Evolutionary conservation across 2,888 invertebrate species (phyloP), one percentile per base, ranked within the genome.

Genomic region (Lymantria dispar): DNA sequence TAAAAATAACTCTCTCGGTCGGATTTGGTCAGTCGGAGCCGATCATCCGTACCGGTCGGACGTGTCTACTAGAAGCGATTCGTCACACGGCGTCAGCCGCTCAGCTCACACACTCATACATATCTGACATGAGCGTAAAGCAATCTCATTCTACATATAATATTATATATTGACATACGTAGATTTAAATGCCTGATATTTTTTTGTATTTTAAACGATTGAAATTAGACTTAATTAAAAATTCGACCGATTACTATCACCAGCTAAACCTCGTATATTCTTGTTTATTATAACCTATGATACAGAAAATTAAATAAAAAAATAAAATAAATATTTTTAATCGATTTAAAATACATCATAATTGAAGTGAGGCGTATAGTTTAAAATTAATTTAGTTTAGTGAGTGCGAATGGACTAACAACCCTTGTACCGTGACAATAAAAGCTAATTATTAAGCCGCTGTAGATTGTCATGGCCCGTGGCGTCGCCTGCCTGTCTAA

Each of bases 361-460:
- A 45, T 45, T 43, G 51, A 52, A 29, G 43, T 39, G 10, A 50
- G 53, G 61, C 57, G 47, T 53, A 56, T 65, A 68, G 56, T 62
- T 65, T 60, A 65, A 64, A 54, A 56, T 45, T 64, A 67, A 59
- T 66, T 51, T 68, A 68, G 71, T 73, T 70, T 81, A 83, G 80
- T 76, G 76, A 84, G 73, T 78, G 78, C 79, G 87, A 85, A 86
- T 88, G 88, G 47, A 85, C 88, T 88, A 89, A 89, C 88, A 87
- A 78, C 76, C 75, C 72, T 64, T 85, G 85, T 85, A 81, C 70
- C 68, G 75, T 82, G 88, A 89, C 88, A 89, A 89, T 89, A 89
- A 40, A 40, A 87, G 85, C 83, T 85, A 81, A 80, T 74, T 82
- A 72, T 83, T 75, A 74, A 74, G 80, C 75, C 72, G 80, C 83